These are phyloP conservation scores for Harpagifer antarcticus DNA, from an alignment of 2,797 vertebrate genomes.

Conservation along the genomic window DNA sequence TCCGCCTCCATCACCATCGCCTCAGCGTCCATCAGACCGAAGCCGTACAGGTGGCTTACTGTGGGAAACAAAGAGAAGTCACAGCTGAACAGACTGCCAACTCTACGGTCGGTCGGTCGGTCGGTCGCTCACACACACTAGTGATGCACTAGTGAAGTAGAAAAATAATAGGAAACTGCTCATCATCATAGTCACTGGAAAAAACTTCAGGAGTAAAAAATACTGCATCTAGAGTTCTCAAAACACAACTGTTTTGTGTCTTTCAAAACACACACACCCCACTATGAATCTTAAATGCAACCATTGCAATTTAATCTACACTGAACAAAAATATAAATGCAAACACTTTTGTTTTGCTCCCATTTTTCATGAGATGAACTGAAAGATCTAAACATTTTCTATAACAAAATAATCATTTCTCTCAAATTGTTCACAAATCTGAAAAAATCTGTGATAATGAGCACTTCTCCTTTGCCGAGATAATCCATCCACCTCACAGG, in stretches of 20 bases:
- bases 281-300: slow-evolving; percentile 8
- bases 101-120: too few relatives aligned
- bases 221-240: slow-evolving; percentile 21
- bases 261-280: slow-evolving; percentile 8
- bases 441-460: too few relatives aligned
- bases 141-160: slow-evolving; percentile 44
- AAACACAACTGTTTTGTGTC: too few relatives aligned
- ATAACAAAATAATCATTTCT: too few relatives aligned
- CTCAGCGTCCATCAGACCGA: slow-evolving; percentile 98
- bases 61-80: slow-evolving; percentile 50
- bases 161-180: slow-evolving; percentile 42
- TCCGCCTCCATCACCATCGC: slow-evolving; percentile 99
- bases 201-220: slow-evolving; percentile 20
- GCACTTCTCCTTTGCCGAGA: too few relatives aligned
- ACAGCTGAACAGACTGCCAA: slow-evolving; percentile 6
- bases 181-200: slow-evolving; percentile 22
- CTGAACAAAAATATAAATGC: too few relatives aligned
- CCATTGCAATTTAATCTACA: neutral
- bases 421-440: too few relatives aligned
- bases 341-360: too few relatives aligned
- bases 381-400: too few relatives aligned
- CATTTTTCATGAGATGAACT: too few relatives aligned
- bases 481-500: too few relatives aligned
- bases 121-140: too few relatives aligned
- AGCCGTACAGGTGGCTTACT: slow-evolving; percentile 99